Base-by-base conservation (phyloP, 2,888 invertebrate species). In the Chironomus tentans region DNA sequence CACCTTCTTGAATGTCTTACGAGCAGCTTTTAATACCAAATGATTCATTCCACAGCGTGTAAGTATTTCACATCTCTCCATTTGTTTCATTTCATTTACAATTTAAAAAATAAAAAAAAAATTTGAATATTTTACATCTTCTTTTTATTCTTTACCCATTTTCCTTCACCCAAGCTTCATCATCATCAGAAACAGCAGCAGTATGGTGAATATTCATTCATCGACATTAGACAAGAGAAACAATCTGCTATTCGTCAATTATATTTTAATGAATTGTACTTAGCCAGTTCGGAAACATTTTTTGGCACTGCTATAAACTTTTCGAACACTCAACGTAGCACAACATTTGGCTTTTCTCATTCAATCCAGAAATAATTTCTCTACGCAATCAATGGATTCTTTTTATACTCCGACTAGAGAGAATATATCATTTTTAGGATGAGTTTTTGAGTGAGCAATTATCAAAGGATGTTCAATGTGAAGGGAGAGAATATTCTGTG, bases 221-320 rank as follows among this genome's bases (percentile, higher is more conserved):
- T 38, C 38, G 38, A 38, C 38, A 38, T 38, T 38, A 38, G 38
- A 62, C 62, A 62, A 13, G 22, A 24, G n/a, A 62, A 72, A 72
- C 50, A 72, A 72, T 72, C 72, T 72, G 72, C 38, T 56, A 15
- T 72, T 72, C 72, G 38, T 72, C 72, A 72, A 72, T 72, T 72
- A 61, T 12, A 28, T 61, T 72, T 72, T 72, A 72, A 72, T 72
- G 72, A 72, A 72, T 62, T 22, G 72, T 24, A 72, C 50, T 72
- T 62, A 71, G 46, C 38, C 38, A 38, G 38, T 38, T 38, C 38
- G 38, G 38, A 38, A 70, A 48, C 24, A 65, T 65, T 22, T 65
- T 71, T 71, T 18, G 71, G 71, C 71, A 71, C 15, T 46, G 56
- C 22, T 22, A 65, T 65, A 38, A 72, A 61, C 38, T 61, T 38